Percentiles rank a stretch among this genome's conserved stretches.
Conservation (phyloP, 1,140 invertebrate species). For the Galleria mellonella region DNA sequence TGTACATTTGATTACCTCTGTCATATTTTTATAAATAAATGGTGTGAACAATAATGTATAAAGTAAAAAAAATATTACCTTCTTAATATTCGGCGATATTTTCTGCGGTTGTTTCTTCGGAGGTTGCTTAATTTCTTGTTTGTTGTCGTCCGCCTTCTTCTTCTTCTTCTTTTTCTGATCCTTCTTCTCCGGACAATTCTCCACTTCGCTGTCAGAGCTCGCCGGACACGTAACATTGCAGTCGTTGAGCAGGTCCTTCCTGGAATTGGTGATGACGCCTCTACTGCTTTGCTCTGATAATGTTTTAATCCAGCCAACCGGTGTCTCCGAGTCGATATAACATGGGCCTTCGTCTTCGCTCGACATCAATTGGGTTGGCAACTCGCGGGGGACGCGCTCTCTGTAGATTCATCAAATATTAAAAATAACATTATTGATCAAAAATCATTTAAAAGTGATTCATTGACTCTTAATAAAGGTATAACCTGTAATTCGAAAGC, state of each 20-base stretch:
- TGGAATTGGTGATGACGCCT: slow-evolving; percentile 48
- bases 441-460: not conserved
- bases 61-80: too few relatives aligned
- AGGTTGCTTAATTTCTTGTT: slow-evolving; percentile 26
- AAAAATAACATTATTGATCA: not conserved
- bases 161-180: slow-evolving; percentile 28
- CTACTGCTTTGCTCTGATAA: slow-evolving; percentile 51
- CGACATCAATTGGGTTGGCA: slow-evolving; percentile 54
- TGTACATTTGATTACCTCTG: too few relatives aligned
- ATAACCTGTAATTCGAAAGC: too few relatives aligned
- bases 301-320: slow-evolving; percentile 51
- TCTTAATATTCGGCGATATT: slow-evolving; percentile 53
- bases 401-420: slow-evolving; percentile 22
- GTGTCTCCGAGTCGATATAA: slow-evolving; percentile 61
- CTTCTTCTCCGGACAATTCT: slow-evolving; percentile 26
- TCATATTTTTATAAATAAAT: too few relatives aligned
- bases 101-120: slow-evolving; percentile 37
- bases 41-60: too few relatives aligned
- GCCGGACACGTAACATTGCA: slow-evolving; percentile 18
- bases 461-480: too few relatives aligned
- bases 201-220: slow-evolving; percentile 40
- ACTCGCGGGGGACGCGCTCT: slow-evolving; percentile 46
- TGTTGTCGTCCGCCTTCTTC: slow-evolving; percentile 26
- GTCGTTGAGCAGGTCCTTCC: slow-evolving; percentile 53
- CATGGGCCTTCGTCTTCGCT: slow-evolving; percentile 68